Conservation (phyloP, 2,113 vertebrate genomes). For the Lathamus discolor region DNA sequence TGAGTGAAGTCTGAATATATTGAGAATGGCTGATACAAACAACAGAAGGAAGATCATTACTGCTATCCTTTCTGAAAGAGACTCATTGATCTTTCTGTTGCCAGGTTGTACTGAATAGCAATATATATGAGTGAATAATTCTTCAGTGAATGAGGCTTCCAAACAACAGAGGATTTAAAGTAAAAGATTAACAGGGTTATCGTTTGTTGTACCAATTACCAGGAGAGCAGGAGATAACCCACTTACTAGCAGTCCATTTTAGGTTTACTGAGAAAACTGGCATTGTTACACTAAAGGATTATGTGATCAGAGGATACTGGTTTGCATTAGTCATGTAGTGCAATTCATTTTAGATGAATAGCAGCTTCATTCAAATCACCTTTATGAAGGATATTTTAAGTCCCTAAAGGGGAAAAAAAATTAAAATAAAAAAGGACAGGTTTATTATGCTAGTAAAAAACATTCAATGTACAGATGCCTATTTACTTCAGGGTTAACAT, state of each 20-base stretch:
- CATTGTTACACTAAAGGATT: not conserved
- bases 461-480: not conserved
- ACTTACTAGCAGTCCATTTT: not conserved
- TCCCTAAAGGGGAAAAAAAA: not conserved
- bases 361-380: not conserved
- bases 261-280: not conserved
- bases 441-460: not conserved
- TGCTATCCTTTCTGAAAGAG: not conserved
- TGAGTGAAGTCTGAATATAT: not conserved
- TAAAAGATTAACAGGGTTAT: slow-evolving; percentile 13
- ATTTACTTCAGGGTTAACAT: not conserved
- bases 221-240: not conserved
- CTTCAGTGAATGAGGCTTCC: not conserved
- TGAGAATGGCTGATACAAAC: not conserved
- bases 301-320: not conserved
- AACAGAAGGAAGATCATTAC: not conserved
- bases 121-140: not conserved
- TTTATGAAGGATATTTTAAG: not conserved
- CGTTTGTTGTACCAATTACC: not conserved
- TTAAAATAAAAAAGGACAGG: not conserved
- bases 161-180: not conserved
- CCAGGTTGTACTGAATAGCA: not conserved
- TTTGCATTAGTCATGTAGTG: not conserved
- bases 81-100: not conserved
- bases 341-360: not conserved